phyloP scores from a whole-genome alignment of 2,113 vertebrate species.

The Barnardius zonarius region DNA sequence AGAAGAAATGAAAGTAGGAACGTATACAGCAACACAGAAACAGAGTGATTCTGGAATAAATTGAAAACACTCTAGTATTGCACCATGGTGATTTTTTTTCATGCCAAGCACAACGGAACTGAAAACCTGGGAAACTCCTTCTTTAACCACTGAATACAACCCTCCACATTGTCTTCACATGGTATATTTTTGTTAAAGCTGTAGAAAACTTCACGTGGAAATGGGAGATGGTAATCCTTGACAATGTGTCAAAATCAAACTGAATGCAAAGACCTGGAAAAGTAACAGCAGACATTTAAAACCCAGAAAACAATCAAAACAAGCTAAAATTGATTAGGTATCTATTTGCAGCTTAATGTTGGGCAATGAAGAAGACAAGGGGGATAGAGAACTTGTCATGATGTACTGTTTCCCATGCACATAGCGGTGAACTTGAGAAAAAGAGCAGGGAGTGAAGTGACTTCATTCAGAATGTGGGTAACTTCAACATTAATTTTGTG shows the following conservation, averaged over 20 bases:
- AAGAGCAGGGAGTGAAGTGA: neutral
- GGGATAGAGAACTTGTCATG: neutral
- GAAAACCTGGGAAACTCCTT: neutral
- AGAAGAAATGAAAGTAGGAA: neutral
- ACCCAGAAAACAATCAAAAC: neutral
- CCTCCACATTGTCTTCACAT: neutral
- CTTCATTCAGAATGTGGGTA: neutral
- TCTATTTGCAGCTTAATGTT: neutral
- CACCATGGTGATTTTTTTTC: neutral
- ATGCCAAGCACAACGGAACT: neutral
- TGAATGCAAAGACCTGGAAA: neutral
- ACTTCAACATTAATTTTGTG: neutral
- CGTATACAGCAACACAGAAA: neutral
- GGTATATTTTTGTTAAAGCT: neutral
- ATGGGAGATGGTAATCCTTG: neutral
- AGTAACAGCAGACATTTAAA: neutral
- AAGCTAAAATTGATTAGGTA: neutral
- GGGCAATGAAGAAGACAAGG: neutral
- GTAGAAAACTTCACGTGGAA: neutral
- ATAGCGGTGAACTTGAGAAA: neutral
- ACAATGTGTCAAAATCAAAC: neutral
- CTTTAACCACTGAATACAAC: neutral
- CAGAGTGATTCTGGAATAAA: neutral
- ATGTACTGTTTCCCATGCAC: fast-evolving
- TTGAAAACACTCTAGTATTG: neutral